Evolutionary conservation across 1,140 invertebrate genomes (phyloP).

Genomic region (Galendromus occidentalis): DNA sequence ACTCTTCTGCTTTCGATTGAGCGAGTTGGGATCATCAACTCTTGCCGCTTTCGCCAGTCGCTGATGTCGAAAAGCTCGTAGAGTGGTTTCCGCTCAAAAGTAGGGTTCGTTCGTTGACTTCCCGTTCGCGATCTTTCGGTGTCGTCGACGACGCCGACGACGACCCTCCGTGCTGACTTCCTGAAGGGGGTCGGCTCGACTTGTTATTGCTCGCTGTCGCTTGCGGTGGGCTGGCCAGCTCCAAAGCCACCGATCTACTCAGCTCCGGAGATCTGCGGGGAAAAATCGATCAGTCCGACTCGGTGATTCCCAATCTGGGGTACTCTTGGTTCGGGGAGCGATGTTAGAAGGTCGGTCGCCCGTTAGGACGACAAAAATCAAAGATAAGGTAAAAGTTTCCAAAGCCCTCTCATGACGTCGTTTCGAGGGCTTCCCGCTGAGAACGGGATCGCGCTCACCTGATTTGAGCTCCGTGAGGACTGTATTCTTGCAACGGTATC

Average conservation of each 20-base stretch:
- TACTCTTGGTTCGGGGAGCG: no score
- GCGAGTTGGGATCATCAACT: neutral
- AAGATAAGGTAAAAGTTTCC: no score
- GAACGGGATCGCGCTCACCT: no score
- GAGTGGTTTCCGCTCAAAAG: slow-evolving; percentile 3
- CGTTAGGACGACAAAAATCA: no score
- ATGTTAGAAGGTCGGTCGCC: no score
- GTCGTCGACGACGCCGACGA: no score
- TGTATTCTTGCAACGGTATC: neutral
- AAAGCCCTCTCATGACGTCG: no score
- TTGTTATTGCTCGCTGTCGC: neutral
- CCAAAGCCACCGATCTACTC: neutral
- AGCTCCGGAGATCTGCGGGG: neutral
- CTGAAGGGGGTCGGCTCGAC: neutral
- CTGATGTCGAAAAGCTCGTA: neutral
- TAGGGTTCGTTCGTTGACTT: slow-evolving; percentile 7
- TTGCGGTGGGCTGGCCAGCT: neutral
- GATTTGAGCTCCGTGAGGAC: no score
- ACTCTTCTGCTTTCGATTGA: no score
- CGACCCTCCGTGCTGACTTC: neutral
- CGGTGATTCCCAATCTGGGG: no score
- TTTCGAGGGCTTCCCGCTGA: no score
- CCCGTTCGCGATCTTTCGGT: neutral
- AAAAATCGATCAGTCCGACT: no score
- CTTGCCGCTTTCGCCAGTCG: neutral